phyloP scores from a whole-genome alignment of 2,888 invertebrate species.

The Dasysyrphus albostriatus region DNA sequence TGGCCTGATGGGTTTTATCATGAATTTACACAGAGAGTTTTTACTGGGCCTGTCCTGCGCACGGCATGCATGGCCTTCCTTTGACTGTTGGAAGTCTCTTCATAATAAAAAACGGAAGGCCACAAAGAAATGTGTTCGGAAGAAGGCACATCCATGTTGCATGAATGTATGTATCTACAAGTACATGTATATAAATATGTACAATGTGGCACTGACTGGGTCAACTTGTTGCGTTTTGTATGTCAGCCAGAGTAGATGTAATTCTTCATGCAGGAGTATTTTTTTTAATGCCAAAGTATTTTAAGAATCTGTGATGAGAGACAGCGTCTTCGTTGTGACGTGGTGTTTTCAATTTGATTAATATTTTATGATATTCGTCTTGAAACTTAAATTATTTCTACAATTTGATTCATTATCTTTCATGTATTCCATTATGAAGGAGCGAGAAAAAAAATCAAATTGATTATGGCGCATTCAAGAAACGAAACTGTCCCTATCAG shows the following conservation, averaged over 20 bases:
- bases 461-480: background rate
- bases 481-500: background rate
- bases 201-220: conserved; percentile 18
- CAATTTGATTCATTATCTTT: conserved; percentile 42
- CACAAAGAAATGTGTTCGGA: conserved; percentile 3
- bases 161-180: conserved; percentile 20
- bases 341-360: conserved; percentile 32
- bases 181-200: too few species aligned
- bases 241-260: conserved; percentile 14
- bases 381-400: conserved; percentile 45
- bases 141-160: conserved; percentile 9
- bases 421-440: conserved; percentile 12
- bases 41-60: conserved; percentile 40
- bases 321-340: conserved; percentile 4
- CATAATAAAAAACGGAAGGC: conserved; percentile 19
- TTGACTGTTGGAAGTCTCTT: conserved; percentile 4
- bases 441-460: background rate
- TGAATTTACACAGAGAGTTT: conserved; percentile 44
- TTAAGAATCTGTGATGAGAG: conserved; percentile 18
- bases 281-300: conserved; percentile 11
- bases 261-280: background rate
- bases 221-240: conserved; percentile 48
- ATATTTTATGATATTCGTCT: conserved; percentile 30
- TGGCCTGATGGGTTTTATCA: conserved; percentile 41
- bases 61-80: conserved; percentile 14